Conservation (phyloP, 2,888 invertebrate genomes). For the Andrena marginata region DNA sequence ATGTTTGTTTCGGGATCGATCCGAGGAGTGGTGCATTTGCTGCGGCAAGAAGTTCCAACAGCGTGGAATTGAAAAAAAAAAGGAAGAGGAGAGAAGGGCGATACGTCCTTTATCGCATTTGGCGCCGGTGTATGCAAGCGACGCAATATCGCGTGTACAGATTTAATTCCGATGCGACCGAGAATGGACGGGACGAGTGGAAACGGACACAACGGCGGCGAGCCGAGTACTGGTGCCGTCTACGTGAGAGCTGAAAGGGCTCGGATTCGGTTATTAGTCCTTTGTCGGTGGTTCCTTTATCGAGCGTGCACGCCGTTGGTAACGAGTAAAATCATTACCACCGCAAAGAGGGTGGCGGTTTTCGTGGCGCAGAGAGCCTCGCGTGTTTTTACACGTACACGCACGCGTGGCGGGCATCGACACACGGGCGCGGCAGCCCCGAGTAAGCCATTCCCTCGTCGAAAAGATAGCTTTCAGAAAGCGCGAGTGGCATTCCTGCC, state of each 20-base stretch:
- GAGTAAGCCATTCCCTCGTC: conserved; percentile 60
- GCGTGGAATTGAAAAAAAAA: neutral
- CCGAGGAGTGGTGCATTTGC: neutral
- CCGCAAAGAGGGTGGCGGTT: neutral
- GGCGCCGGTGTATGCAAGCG: neutral
- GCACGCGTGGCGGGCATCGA: neutral
- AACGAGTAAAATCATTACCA: conserved; percentile 19
- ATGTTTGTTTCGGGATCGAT: neutral
- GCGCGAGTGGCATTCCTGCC: conserved; percentile 54
- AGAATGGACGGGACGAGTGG: neutral
- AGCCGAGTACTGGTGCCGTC: neutral
- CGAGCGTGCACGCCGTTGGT: neutral
- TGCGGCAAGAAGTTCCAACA: neutral
- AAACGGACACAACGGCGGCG: neutral
- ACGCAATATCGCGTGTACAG: conserved; percentile 4
- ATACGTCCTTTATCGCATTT: conserved; percentile 7
- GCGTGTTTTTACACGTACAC: conserved; percentile 22
- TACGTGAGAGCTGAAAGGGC: neutral
- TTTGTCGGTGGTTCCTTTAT: conserved; percentile 13
- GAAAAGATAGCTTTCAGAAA: conserved; percentile 71
- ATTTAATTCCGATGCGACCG: conserved; percentile 8
- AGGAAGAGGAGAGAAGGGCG: neutral
- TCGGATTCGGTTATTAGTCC: conserved; percentile 21
- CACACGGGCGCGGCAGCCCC: conserved; percentile 16
- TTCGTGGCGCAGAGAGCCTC: conserved; percentile 5